Evolutionary conservation across 2,888 invertebrate species (phyloP).

Genomic region (Liodrosophila aerea): DNA sequence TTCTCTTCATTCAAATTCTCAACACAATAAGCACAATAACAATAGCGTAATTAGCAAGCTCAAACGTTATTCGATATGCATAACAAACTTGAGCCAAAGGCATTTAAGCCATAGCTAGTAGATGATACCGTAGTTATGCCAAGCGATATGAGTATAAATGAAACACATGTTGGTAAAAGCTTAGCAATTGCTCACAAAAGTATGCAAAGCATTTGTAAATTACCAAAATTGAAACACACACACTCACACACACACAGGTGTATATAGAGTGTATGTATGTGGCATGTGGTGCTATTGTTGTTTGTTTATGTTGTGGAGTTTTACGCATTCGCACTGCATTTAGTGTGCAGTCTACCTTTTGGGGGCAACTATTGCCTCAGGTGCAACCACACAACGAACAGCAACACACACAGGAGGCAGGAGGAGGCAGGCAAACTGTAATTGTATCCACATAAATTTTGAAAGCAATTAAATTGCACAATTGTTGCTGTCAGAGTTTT

Average conservation of each 20-base stretch:
- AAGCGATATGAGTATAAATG: too few species aligned
- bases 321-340: conserved; percentile 10
- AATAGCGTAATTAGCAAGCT: too few species aligned
- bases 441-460: conserved; percentile 50
- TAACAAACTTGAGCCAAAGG: too few species aligned
- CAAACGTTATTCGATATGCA: too few species aligned
- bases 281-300: not conserved
- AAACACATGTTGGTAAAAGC: not conserved
- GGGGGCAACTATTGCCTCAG: conserved; percentile 17
- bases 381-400: conserved; percentile 19
- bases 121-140: too few species aligned
- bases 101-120: too few species aligned
- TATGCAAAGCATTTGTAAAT: not conserved
- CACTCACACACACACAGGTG: too few species aligned
- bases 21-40: too few species aligned
- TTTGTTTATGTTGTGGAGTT: conserved; percentile 1
- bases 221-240: not conserved
- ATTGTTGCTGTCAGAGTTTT: conserved; percentile 37
- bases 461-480: conserved; percentile 57
- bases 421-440: too few species aligned
- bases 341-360: conserved; percentile 43
- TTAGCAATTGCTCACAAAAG: not conserved
- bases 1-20: too few species aligned
- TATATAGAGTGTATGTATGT: too few species aligned
- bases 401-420: conserved; percentile 11